Base-by-base conservation (phyloP, 2,113 vertebrate genomes). In the Ovibos moschatus region DNA sequence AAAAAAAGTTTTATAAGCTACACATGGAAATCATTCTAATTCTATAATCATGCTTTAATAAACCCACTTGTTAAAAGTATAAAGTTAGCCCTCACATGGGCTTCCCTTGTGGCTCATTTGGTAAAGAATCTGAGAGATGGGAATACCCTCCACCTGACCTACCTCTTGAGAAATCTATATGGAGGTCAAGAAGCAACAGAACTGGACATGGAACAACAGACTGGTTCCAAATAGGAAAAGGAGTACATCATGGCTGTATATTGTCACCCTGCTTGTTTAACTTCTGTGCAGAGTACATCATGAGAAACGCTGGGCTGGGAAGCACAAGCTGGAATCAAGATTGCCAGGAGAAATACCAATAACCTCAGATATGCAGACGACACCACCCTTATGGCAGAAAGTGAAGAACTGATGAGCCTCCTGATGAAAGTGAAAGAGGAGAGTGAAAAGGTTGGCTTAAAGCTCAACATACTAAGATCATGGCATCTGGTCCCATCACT, bases 161-260 rank as follows among this genome's bases (percentile, higher is more conserved):
- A 11, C 67, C 67, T 71, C 19, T 40, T 40, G 67, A 71, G n/a
- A 71, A 71, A 71, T 36, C 19, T 71, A 6, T 71, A 40, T 71
- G 67, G 19, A 40, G n/a, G 67, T 71, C 19, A 71, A 23, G n/a
- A 71, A 71, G 67, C 67, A 40, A 40, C 67, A 71, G n/a, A 71
- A 71, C 67, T 23, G 19, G 67, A 36, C 67, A 23, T 71, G n/a
- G n/a, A 71, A 6, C 67, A 40, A 71, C 67, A 71, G n/a, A 71
- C 67, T 23, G 67, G 67, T 40, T 71, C 67, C n/a, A 71, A 40
- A 23, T 12, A 2, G 67, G 19, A 21, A 71, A 71, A 71, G 67
- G 19, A 40, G 10, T 23, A 36, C 0, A 0, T 71, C 19, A 71
- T 0, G 5, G n/a, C 2, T 23, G 19, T 71, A 11, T 71, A 36